Conservation (phyloP, 2,113 vertebrate genomes). For the Plotosus lineatus region DNA sequence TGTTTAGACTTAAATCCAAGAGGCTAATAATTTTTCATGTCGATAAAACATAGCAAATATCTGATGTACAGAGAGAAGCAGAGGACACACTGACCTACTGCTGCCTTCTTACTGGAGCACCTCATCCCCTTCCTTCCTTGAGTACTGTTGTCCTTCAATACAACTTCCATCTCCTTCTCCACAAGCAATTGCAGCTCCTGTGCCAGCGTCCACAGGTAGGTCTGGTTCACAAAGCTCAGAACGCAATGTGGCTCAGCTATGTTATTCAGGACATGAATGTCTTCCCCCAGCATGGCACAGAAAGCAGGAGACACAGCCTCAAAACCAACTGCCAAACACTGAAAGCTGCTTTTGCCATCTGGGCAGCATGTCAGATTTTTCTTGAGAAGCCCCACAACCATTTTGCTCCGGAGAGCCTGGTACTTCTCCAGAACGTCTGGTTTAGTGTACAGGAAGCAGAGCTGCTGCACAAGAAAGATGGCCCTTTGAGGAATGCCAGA, state of each 20-base stretch:
- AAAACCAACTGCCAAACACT: slow-evolving; percentile 72
- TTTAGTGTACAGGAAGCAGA: slow-evolving; percentile 87
- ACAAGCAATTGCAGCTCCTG: slow-evolving; percentile 80
- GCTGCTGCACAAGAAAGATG: slow-evolving; percentile 75
- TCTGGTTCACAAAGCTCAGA: slow-evolving; percentile 83
- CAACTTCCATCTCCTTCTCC: slow-evolving; percentile 81
- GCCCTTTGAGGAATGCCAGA: slow-evolving; percentile 70
- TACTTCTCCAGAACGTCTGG: slow-evolving; percentile 84
- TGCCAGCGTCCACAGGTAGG: slow-evolving; percentile 81
- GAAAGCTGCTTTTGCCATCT: slow-evolving; percentile 78
- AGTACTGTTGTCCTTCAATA: slow-evolving; percentile 79
- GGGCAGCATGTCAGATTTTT: slow-evolving; percentile 69
- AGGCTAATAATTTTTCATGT: neutral
- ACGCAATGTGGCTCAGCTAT: slow-evolving; percentile 73
- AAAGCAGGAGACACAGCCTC: slow-evolving; percentile 71
- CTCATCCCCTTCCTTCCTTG: slow-evolving; percentile 73
- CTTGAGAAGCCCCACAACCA: slow-evolving; percentile 72
- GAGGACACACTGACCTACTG: slow-evolving; percentile 65
- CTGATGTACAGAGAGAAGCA: slow-evolving; percentile 38
- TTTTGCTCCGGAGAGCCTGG: slow-evolving; percentile 78
- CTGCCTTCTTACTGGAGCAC: slow-evolving; percentile 76
- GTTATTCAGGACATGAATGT: slow-evolving; percentile 77
- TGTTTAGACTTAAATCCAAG: neutral
- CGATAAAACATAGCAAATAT: slow-evolving; percentile 57
- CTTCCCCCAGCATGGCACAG: slow-evolving; percentile 79